Base-by-base conservation (phyloP, 2,797 vertebrate species). In the Zenarchopterus dispar region DNA sequence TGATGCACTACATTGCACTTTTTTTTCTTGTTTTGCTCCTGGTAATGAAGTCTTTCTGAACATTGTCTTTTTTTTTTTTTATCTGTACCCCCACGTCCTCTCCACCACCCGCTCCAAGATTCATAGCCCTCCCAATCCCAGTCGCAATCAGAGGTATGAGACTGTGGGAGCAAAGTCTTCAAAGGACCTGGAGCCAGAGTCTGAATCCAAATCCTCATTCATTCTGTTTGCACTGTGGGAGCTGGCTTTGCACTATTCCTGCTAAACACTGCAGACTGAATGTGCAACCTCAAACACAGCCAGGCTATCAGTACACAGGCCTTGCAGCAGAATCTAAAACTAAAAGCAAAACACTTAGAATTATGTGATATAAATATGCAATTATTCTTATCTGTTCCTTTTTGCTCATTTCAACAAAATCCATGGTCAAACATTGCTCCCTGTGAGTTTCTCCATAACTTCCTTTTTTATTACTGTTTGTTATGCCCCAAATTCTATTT, bases 111-210 rank as follows among this genome's bases (percentile, higher is more conserved):
- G 66, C 31, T 47, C 21, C 36, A 15, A 85, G 58, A 80, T 77
- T 67, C 78, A 83, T 56, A 78, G 55, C 49, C 62, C 64, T 59
- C 52, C 65, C 84, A 72, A 79, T 68, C 80, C 77, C 77, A 70
- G 62, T 73, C 58, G 70, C 67, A 85, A 82, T 88, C 77, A 82
- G 82, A 85, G 65, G 70, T 81, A 70, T 48, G 42, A 80, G 67
- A 77, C 73, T 73, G 62, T 65, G 66, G 36, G 13, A 81, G 67
- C 55, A 58, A 78, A 60, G 62, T 73, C 78, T 83, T 88, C 67
- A 84, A 88, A 84, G 74, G 55, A 67, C 47, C 57, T 5, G 9
- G 49, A 72, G 69, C 45, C 48, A 6, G 24, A 60, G 67, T 76
- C 36, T 39, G 36, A 39, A 39, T 73, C 74, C 63, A 71, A 84